These are phyloP conservation scores for Sceloporus tristichus DNA, from an alignment of 2,113 vertebrate genomes.

Conservation along the genomic window DNA sequence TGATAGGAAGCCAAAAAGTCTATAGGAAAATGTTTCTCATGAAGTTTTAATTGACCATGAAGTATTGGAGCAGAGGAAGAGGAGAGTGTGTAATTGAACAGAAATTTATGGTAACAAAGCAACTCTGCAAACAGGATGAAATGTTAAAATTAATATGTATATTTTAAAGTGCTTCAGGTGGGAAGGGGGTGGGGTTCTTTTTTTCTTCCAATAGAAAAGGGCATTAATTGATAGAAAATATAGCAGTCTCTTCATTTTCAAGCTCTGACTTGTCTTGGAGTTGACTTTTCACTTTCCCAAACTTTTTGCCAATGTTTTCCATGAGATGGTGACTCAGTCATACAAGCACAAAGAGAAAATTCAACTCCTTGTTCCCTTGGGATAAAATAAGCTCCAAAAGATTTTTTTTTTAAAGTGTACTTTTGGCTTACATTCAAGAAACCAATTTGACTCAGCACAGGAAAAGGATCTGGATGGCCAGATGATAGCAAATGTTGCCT, in stretches of 20 bases:
- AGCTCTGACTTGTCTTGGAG: slow-evolving; percentile 8
- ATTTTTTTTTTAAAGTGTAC: not conserved
- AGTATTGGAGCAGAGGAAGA: slow-evolving; percentile 14
- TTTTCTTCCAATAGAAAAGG: not conserved
- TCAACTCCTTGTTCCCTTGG: slow-evolving; percentile 29
- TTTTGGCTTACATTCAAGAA: not conserved
- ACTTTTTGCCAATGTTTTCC: slow-evolving; percentile 10
- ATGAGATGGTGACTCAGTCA: not conserved
- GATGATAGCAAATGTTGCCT: not conserved
- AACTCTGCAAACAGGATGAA: not conserved
- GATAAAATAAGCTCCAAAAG: slow-evolving; percentile 17
- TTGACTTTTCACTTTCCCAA: slow-evolving; percentile 23
- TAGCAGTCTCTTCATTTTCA: not conserved
- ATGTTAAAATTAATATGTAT: not conserved
- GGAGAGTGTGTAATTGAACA: not conserved
- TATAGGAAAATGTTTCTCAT: slow-evolving; percentile 43
- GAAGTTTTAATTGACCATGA: not conserved
- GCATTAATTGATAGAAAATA: not conserved
- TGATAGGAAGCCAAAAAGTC: slow-evolving; percentile 56
- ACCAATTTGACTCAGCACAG: not conserved
- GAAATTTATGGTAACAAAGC: not conserved
- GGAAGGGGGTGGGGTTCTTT: not conserved
- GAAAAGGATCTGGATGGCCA: not conserved
- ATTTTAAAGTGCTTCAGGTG: not conserved
- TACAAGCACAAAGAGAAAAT: not conserved